These are phyloP conservation scores for Drosophila hydei DNA, from an alignment of 1,140 invertebrate genomes.

Conservation along the genomic window DNA sequence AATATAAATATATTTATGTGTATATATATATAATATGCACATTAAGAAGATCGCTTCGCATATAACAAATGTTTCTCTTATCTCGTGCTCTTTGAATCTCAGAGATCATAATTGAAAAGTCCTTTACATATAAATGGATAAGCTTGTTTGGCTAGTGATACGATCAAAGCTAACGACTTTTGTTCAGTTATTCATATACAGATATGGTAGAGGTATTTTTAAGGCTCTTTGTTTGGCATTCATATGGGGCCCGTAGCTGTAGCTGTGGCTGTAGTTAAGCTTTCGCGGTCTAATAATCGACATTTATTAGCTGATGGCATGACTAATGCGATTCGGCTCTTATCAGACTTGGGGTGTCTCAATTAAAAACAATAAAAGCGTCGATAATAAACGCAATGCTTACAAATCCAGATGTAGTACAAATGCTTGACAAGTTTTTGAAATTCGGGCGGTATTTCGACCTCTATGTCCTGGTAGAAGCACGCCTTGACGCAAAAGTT, in stretches of 20 bases:
- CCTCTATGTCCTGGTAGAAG: constrained; percentile 99
- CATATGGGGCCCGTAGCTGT: not conserved
- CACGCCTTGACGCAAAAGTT: constrained; percentile 97
- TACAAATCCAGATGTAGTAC: constrained; percentile 99
- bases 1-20: too few relatives aligned
- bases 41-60: too few relatives aligned
- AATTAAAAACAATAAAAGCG: constrained; percentile 27
- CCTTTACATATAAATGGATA: too few relatives aligned
- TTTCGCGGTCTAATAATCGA: not conserved
- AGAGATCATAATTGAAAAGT: too few relatives aligned
- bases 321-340: constrained; percentile 14
- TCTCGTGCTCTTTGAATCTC: too few relatives aligned
- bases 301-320: constrained; percentile 5
- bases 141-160: too few relatives aligned
- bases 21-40: too few relatives aligned
- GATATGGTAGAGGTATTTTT: not conserved
- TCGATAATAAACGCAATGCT: constrained; percentile 85
- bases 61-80: too few relatives aligned
- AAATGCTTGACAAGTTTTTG: constrained; percentile 96
- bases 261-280: not conserved
- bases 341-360: constrained; percentile 16
- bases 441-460: constrained; percentile 99
- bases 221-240: not conserved
- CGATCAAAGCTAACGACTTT: too few relatives aligned
- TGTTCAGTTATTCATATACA: too few relatives aligned